phyloP scores from a whole-genome alignment of 2,113 vertebrate genomes.

The Ciconia stormi region DNA sequence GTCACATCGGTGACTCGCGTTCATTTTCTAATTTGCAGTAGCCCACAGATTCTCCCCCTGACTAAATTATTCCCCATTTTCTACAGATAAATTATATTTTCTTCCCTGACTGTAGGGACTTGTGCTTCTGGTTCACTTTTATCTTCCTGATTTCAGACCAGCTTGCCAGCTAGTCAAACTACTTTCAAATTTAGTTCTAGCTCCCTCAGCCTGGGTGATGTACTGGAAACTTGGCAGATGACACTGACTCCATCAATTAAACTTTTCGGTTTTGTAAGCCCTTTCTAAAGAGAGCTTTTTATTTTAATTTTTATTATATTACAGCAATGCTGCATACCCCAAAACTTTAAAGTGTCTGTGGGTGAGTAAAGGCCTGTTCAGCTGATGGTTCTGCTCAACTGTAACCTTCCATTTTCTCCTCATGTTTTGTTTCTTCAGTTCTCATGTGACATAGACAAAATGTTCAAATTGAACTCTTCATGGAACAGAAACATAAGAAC shows the following conservation, averaged over 20 bases:
- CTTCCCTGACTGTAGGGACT: neutral
- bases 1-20: neutral
- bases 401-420: neutral
- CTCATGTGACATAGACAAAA: neutral
- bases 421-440: neutral
- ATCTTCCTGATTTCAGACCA: neutral
- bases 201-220: neutral
- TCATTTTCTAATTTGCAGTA: neutral
- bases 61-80: neutral
- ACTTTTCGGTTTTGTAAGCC: neutral
- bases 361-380: neutral
- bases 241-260: neutral
- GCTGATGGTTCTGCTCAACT: neutral
- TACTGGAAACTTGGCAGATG: constrained; percentile 13
- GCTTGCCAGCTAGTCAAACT: neutral
- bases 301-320: neutral
- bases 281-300: neutral
- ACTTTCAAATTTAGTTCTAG: constrained; percentile 7
- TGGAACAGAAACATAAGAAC: neutral
- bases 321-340: neutral
- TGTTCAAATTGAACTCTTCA: neutral
- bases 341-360: neutral
- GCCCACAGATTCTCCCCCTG: neutral
- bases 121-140: neutral
- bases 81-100: neutral